phyloP scores from a whole-genome alignment of 2,888 invertebrate genomes.

The Mythimna albipuncta region DNA sequence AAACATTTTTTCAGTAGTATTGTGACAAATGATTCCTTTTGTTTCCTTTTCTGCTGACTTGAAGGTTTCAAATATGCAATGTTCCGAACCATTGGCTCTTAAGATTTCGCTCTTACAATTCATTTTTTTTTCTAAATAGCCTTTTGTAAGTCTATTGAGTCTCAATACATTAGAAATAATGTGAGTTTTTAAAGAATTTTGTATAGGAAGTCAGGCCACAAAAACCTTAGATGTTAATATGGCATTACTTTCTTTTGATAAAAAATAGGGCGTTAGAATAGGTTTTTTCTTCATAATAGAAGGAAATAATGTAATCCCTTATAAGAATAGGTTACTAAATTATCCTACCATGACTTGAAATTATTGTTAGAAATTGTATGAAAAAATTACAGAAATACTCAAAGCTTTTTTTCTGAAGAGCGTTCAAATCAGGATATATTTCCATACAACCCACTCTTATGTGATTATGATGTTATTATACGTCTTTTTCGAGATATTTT shows the following conservation, averaged over 20 bases:
- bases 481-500: too few species aligned
- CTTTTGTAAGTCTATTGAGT: conserved; percentile 55
- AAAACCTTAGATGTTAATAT: background rate
- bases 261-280: background rate
- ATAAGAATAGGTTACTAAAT: background rate
- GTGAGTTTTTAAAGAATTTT: conserved; percentile 31
- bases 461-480: too few species aligned
- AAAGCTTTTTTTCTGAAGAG: too few species aligned
- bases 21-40: conserved; percentile 73
- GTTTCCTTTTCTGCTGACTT: conserved; percentile 67
- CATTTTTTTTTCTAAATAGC: conserved; percentile 59
- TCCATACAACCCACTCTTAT: too few species aligned
- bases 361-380: background rate
- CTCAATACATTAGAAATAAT: conserved; percentile 60
- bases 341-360: background rate
- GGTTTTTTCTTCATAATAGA: background rate
- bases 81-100: conserved; percentile 69
- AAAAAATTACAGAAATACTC: too few species aligned
- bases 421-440: too few species aligned
- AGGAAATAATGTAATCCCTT: background rate
- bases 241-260: background rate
- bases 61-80: conserved; percentile 64
- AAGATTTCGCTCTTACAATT: conserved; percentile 64
- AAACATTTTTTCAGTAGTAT: conserved; percentile 57
- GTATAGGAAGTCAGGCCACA: background rate